Evolutionary conservation across 2,113 vertebrate genomes (phyloP).

Genomic region (Larimichthys polyactis): DNA sequence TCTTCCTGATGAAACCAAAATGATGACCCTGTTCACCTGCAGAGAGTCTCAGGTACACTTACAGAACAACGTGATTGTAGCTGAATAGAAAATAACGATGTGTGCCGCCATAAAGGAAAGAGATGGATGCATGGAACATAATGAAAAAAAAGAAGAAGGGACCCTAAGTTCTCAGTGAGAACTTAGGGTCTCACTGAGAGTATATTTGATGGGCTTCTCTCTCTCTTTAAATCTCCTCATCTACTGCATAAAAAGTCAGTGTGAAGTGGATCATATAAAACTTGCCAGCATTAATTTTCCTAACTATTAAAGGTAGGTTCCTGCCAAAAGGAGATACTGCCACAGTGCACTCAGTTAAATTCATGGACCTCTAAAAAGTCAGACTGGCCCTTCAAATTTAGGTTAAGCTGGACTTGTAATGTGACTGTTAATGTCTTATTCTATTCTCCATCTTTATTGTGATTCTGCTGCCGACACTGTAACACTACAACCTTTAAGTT

Average conservation of each 20-base stretch:
- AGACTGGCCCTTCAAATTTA: neutral
- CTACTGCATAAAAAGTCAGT: neutral
- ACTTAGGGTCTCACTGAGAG: neutral
- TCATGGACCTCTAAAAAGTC: neutral
- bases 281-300: neutral
- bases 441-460: neutral
- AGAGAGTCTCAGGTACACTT: neutral
- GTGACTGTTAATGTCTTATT: neutral
- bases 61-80: neutral
- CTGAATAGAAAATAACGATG: constrained; percentile 18
- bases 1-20: neutral
- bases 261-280: neutral
- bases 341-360: too few species aligned
- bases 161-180: neutral
- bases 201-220: neutral
- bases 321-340: neutral
- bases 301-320: neutral
- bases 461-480: neutral
- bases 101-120: neutral
- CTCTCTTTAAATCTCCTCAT: neutral
- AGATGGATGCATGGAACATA: neutral
- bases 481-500: neutral
- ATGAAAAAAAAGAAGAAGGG: neutral
- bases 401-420: neutral
- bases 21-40: neutral